Percentiles rank a stretch among this genome's conserved stretches.
Conservation (phyloP, 2,888 invertebrate genomes). For the Lydus trimaculatus region DNA sequence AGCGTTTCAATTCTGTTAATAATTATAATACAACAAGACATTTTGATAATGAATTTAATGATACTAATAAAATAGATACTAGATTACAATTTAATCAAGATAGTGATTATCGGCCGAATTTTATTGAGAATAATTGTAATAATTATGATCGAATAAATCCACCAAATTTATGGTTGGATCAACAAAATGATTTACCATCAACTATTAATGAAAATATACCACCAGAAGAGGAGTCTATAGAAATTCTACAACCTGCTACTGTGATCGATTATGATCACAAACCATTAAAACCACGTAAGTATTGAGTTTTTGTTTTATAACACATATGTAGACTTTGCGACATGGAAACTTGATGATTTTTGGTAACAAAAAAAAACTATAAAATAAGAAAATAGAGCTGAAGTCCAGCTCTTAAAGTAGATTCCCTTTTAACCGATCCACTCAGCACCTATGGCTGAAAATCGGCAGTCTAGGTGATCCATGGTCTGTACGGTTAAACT, state of each 20-base stretch:
- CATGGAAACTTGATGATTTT: too few relatives aligned
- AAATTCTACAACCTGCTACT: constrained; percentile 66
- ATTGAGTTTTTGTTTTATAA: too few relatives aligned
- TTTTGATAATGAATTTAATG: not conserved
- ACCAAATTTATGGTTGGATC: constrained; percentile 12
- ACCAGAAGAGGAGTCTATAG: constrained; percentile 52
- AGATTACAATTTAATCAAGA: constrained; percentile 2
- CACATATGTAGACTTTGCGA: too few relatives aligned
- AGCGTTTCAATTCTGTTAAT: not conserved
- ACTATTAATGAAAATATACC: constrained; percentile 1
- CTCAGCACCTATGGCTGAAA: too few relatives aligned
- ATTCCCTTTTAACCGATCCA: too few relatives aligned
- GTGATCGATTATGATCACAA: constrained; percentile 78
- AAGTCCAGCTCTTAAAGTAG: too few relatives aligned
- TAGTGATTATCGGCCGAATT: constrained; percentile 3
- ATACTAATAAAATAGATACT: not conserved
- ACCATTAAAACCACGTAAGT: constrained; percentile 63
- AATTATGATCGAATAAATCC: constrained; percentile 16
- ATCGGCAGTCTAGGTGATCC: too few relatives aligned
- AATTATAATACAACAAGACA: not conserved
- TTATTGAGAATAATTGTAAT: constrained; percentile 2
- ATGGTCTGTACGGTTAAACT: too few relatives aligned
- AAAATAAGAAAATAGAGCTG: too few relatives aligned
- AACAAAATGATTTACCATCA: constrained; percentile 3
- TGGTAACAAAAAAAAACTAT: too few relatives aligned